Base-by-base conservation (phyloP, 2,888 invertebrate genomes). In the Drosophila nr. fundita region DNA sequence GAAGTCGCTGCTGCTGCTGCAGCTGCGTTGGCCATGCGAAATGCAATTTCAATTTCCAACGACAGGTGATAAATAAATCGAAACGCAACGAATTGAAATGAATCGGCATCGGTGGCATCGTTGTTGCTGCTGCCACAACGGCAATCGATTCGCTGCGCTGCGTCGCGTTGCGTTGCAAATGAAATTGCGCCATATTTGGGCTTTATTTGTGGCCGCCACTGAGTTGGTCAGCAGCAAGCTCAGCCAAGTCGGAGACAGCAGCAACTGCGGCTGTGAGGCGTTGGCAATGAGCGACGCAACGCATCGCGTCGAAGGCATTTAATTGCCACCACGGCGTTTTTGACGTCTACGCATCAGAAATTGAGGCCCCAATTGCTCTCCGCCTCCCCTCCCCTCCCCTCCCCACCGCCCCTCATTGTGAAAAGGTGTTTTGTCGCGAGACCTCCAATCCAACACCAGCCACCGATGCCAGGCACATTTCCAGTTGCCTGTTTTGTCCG, bases 1-100 rank as follows among this genome's bases (percentile, higher is more conserved):
- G 49, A 57, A 29, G 34, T n/a, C 57, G 42, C 40, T 21, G 29
- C 38, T 21, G 53, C 45, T n/a, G 42, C 24, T 53, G 30, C 18
- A 18, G 55, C 36, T 52, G 57, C 36, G 59, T 36, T 60, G 59
- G 55, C 68, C 69, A 70, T 67, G 82, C 82, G 74, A 80, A 78
- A 87, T 81, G 88, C 89, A 89, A 89, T 88, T 90, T 90, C 90
- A 89, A 90, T 91, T 91, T 89, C 74, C 86, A 89, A 87, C 91
- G 91, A 92, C 91, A 91, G 92, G 92, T 91, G 91, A 91, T 92
- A 92, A 92, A 92, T 92, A 92, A 92, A 92, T 92, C 92, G 92
- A 89, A 91, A 88, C 82, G 77, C 80, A 82, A 69, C 87, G 87
- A 87, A 87, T 85, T 81, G 87, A 82, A 87, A 81, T 82, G 83